Evolutionary conservation across 2,888 invertebrate genomes (phyloP).

Genomic region (Conops quadrifasciatus): DNA sequence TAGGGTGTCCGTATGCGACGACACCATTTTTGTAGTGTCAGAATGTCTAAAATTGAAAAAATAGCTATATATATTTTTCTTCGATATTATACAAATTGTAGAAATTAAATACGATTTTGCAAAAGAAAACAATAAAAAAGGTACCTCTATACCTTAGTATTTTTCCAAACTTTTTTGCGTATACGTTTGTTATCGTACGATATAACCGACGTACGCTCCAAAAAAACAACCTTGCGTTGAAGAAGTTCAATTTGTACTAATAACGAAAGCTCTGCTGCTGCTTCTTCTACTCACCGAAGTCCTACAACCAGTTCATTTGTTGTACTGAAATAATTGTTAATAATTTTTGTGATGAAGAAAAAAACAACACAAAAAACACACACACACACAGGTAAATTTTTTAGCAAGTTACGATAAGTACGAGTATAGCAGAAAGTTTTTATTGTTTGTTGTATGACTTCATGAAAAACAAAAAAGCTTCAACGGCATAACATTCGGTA

Average conservation of each 20-base stretch:
- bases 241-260: slow-evolving; percentile 30
- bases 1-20: slow-evolving; percentile 51
- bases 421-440: slow-evolving; percentile 14
- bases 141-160: too few relatives aligned
- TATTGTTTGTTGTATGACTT: slow-evolving; percentile 12
- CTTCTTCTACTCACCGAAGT: background rate
- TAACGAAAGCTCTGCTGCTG: slow-evolving; percentile 1
- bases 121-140: too few relatives aligned
- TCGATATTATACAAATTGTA: background rate
- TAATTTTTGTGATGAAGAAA: slow-evolving; percentile 11
- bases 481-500: too few relatives aligned
- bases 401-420: slow-evolving; percentile 17
- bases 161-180: background rate
- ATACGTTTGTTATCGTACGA: background rate
- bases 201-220: background rate
- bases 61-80: background rate
- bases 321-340: slow-evolving; percentile 16
- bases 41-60: background rate
- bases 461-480: too few relatives aligned
- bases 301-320: too few relatives aligned
- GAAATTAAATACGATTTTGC: background rate
- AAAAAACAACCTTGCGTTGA: slow-evolving; percentile 20
- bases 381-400: background rate
- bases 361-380: background rate
- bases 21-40: slow-evolving; percentile 40